Base-by-base conservation (phyloP, 2,888 invertebrate species). In the Drosophila mayaguana region DNA sequence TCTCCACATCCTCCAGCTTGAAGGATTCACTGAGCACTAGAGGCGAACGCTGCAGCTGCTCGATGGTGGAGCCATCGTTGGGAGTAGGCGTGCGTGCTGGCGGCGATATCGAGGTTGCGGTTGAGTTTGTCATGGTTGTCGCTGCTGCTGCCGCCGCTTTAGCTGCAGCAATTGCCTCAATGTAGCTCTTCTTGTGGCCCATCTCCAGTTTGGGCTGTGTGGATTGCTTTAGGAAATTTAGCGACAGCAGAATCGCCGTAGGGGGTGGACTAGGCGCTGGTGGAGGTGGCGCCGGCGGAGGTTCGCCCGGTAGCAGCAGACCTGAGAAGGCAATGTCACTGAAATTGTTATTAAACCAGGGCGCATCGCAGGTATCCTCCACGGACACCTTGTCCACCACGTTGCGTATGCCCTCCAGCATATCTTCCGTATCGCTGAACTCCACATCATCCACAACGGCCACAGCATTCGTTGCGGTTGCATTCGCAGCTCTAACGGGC, bases 391-490 rank as follows among this genome's bases (percentile, higher is more conserved):
- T 94, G 83, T 95, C 95, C 78, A 96, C 96, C 16, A 96, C 95
- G 80, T 96, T 96, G 80, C 96, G 94, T 83, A 97, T 97, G 53
- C 97, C 97, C 87, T 96, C 97, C 95, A 97, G 96, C 92, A 97
- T 94, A 92, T 97, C 97, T 91, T 97, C 97, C 0, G 97, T 96
- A 85, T 97, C 97, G 79, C 96, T 97, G 91, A 97, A 97, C 92
- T 97, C 97, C 93, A 94, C 91, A 59, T 92, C 92, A 92, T 93
- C 89, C 1, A 75, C 80, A 2, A 82, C 80, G 25, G 82, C 51
- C 20, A 80, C 72, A 18, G 62, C 59, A 43, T 63, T 71, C 7
- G 73, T n/a, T 0, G 73, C 60, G 1, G 63, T 18, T 1, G 63
- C 34, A 45, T 48, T 82, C 14, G 74, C 11, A 4, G 77, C 28